Conservation (phyloP, 2,888 invertebrate species). For the Heteropelma amictum region DNA sequence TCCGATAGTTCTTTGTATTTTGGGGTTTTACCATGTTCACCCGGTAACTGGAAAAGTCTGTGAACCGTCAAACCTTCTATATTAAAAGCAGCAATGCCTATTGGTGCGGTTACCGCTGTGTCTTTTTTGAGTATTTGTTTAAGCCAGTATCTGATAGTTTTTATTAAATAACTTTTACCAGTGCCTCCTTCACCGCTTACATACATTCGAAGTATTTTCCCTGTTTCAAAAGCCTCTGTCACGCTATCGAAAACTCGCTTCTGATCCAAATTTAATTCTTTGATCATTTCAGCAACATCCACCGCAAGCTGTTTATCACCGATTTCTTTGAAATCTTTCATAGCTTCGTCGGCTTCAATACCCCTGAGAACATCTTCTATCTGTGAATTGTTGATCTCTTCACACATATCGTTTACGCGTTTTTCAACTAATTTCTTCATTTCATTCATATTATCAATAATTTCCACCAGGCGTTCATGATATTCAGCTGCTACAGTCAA, state of each 20-base stretch:
- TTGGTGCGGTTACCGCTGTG: slow-evolving; percentile 65
- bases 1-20: slow-evolving; percentile 66
- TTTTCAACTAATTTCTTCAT: slow-evolving; percentile 25
- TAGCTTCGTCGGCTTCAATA: not conserved
- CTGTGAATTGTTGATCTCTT: not conserved
- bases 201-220: slow-evolving; percentile 56
- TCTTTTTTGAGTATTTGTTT: slow-evolving; percentile 60
- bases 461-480: slow-evolving; percentile 34
- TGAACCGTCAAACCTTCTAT: slow-evolving; percentile 70
- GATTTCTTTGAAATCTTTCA: slow-evolving; percentile 21
- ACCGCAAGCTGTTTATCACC: slow-evolving; percentile 41
- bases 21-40: slow-evolving; percentile 65
- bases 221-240: slow-evolving; percentile 11
- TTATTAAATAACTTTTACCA: slow-evolving; percentile 68
- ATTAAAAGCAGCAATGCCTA: slow-evolving; percentile 71
- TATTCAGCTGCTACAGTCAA: slow-evolving; percentile 53
- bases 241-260: slow-evolving; percentile 54
- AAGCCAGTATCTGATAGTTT: slow-evolving; percentile 64
- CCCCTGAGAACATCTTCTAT: not conserved
- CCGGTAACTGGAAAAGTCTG: slow-evolving; percentile 67
- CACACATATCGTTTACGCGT: not conserved
- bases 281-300: slow-evolving; percentile 49
- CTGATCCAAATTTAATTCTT: slow-evolving; percentile 57
- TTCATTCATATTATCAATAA: slow-evolving; percentile 33
- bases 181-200: slow-evolving; percentile 66